phyloP scores from a whole-genome alignment of 2,113 vertebrate species.

The Catharus minimus region DNA sequence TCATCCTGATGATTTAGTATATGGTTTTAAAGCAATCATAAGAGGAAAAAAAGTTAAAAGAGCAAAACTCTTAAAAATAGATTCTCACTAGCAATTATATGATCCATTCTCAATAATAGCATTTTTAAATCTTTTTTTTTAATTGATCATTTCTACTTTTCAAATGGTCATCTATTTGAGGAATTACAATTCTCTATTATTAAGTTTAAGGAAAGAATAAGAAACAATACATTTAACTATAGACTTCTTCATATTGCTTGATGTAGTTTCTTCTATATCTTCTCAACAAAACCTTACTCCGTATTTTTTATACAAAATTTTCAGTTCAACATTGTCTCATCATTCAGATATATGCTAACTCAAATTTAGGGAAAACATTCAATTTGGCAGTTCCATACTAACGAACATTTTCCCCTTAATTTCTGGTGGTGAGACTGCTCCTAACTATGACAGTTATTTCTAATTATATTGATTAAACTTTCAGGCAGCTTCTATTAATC shows the following conservation, averaged over 20 bases:
- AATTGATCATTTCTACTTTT: not conserved
- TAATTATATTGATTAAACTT: not conserved
- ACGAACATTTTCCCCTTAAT: not conserved
- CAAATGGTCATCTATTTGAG: not conserved
- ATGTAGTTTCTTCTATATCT: not conserved
- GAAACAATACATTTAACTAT: not conserved
- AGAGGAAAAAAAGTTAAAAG: not conserved
- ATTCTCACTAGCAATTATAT: not conserved
- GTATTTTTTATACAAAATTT: not conserved
- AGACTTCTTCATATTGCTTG: no score
- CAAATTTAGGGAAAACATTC: not conserved
- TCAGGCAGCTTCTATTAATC: not conserved
- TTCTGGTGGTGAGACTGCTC: not conserved
- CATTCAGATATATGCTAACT: not conserved
- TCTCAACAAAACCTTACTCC: not conserved
- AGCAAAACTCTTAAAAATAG: not conserved
- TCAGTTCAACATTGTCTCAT: not conserved
- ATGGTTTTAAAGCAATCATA: not conserved
- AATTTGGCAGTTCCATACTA: not conserved
- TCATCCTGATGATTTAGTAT: not conserved
- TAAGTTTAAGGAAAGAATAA: not conserved
- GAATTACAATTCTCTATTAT: not conserved
- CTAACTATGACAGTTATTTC: not conserved
- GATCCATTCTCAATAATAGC: not conserved
- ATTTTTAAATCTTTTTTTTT: not conserved